A percentile compares a stretch with the other conserved stretches of the same genome.
Evolutionary conservation across 1,140 invertebrate species (phyloP).

Genomic region (Drosophila kikkawai): DNA sequence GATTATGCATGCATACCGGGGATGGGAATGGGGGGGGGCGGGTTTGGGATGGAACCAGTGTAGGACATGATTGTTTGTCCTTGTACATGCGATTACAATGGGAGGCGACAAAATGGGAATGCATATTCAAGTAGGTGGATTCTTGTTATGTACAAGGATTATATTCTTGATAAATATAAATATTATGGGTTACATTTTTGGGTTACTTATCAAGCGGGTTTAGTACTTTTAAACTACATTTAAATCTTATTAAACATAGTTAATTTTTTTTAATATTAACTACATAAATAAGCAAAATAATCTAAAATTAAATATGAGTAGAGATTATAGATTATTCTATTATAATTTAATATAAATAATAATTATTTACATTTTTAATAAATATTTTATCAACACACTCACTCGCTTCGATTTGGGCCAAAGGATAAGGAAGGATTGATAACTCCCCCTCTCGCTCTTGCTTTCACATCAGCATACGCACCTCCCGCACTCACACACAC

Average conservation of each 20-base stretch:
- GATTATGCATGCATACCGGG: conserved; percentile 38
- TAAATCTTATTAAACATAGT: neutral
- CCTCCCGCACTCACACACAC: neutral
- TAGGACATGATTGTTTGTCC: conserved; percentile 36
- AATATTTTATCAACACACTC: neutral
- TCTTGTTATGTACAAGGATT: neutral
- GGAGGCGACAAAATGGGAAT: conserved; percentile 11
- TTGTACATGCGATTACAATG: conserved; percentile 23
- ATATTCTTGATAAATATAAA: neutral
- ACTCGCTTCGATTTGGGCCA: conserved; percentile 20
- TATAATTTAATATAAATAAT: neutral
- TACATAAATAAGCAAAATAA: neutral
- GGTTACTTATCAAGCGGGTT: neutral
- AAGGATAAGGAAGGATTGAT: conserved; percentile 41
- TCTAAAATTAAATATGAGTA: neutral
- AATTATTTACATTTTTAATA: neutral
- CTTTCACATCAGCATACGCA: neutral
- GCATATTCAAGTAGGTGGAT: neutral
- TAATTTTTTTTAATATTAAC: neutral
- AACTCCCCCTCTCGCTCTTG: neutral
- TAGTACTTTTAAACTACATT: neutral
- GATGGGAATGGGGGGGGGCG: conserved; percentile 1
- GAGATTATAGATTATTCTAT: neutral
- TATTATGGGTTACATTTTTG: too few species aligned
- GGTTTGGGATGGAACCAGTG: conserved; percentile 3